Conservation (phyloP, 30 jellyfish, hydroid and myxozoan genomes). For the Turritopsis rubra region DNA sequence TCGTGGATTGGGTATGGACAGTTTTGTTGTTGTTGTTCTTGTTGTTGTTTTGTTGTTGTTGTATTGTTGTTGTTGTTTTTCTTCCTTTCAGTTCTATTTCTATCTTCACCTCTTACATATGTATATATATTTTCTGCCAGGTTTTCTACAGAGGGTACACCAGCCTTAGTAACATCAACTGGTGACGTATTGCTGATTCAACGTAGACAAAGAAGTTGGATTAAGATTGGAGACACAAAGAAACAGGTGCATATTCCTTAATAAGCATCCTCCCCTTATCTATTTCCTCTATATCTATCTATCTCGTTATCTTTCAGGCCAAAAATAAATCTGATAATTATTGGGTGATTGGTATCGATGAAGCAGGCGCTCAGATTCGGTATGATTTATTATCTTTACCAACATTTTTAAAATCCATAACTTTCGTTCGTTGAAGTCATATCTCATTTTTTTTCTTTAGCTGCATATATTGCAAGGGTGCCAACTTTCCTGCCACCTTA, state of each 20-base stretch:
- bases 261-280: neutral
- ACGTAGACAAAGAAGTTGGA: slow-evolving; percentile 50
- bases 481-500: slow-evolving; percentile 70
- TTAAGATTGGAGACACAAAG: slow-evolving; percentile 50
- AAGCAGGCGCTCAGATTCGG: slow-evolving; percentile 79
- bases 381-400: slow-evolving; percentile 16
- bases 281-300: neutral
- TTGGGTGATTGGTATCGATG: slow-evolving; percentile 83
- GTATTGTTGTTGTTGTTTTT: neutral
- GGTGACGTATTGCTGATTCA: slow-evolving; percentile 70
- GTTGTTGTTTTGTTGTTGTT: neutral
- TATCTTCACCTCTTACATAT: too few species aligned
- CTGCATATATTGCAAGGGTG: slow-evolving; percentile 77
- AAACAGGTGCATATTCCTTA: slow-evolving; percentile 35
- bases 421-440: neutral
- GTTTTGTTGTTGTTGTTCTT: neutral
- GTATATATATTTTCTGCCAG: too few species aligned
- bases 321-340: slow-evolving; percentile 72
- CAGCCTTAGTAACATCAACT: slow-evolving; percentile 52
- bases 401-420: too few species aligned
- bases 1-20: slow-evolving; percentile 73
- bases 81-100: neutral
- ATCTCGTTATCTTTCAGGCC: slow-evolving; percentile 41
- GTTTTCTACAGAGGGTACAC: slow-evolving; percentile 71
- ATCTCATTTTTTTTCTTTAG: slow-evolving; percentile 19